Percentiles rank a stretch among this genome's conserved stretches.
Evolutionary conservation across 2,888 invertebrate species (phyloP).

Genomic region (Fissipunctia ypsillon): DNA sequence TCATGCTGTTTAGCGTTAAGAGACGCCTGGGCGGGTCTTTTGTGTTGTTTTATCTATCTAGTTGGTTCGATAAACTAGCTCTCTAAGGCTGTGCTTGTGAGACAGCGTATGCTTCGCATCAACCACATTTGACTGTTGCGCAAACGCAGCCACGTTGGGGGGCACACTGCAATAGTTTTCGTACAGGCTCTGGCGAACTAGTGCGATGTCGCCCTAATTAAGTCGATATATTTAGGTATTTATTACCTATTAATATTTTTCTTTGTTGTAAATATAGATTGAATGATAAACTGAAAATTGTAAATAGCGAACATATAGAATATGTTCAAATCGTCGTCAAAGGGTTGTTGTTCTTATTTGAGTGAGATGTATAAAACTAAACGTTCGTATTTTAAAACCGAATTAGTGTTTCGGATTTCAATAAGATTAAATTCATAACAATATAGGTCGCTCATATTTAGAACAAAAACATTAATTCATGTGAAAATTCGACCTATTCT

Average conservation of each 20-base stretch:
- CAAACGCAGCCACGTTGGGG: conserved; percentile 7
- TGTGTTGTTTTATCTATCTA: not conserved
- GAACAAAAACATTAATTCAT: not conserved
- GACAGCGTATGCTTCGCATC: not conserved
- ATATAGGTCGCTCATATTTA: not conserved
- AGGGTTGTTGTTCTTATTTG: conserved; percentile 18
- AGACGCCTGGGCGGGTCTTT: not conserved
- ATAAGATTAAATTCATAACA: not conserved
- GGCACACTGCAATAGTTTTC: conserved; percentile 4
- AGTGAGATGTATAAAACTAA: conserved; percentile 1
- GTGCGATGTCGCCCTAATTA: conserved; percentile 66
- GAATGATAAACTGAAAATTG: conserved; percentile 62
- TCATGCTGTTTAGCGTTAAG: not conserved
- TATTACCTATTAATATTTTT: conserved; percentile 27
- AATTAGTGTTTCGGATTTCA: conserved; percentile 16
- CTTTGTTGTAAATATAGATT: conserved; percentile 67
- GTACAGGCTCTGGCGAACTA: not conserved
- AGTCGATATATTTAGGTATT: conserved; percentile 7
- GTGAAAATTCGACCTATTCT: not conserved
- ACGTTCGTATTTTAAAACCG: conserved; percentile 2
- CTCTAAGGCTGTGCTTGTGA: conserved; percentile 41
- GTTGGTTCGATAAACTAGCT: conserved; percentile 20
- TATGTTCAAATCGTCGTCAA: conserved; percentile 53
- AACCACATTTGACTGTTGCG: not conserved
- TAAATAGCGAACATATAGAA: conserved; percentile 70